A percentile compares a stretch with the other conserved stretches of the same genome.
Evolutionary conservation across 2,888 invertebrate species (phyloP).

Genomic region (Leptopilina syphax): DNA sequence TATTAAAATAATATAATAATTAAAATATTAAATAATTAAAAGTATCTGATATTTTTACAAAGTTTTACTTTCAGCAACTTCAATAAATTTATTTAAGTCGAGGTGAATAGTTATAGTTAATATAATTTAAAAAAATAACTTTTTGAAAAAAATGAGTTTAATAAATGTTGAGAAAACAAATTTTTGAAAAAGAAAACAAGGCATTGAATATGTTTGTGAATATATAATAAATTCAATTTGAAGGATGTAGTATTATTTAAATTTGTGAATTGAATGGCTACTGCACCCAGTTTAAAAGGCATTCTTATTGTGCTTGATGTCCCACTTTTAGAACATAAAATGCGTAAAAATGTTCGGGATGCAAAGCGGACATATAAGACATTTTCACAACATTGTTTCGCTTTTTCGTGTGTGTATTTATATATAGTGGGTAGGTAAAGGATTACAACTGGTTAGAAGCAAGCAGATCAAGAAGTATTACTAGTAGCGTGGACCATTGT

Average conservation of each 20-base stretch:
- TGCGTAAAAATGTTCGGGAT: not conserved
- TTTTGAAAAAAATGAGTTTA: not conserved
- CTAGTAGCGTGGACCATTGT: conserved; percentile 63
- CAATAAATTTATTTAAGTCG: too few species aligned
- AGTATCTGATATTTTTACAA: too few species aligned
- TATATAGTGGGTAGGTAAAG: conserved; percentile 18
- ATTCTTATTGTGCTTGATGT: conserved; percentile 18
- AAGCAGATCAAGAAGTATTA: conserved; percentile 35
- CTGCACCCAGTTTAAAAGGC: conserved; percentile 20
- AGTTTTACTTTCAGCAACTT: too few species aligned
- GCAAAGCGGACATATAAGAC: conserved; percentile 25
- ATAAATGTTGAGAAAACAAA: too few species aligned
- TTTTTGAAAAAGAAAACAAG: too few species aligned
- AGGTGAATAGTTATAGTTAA: too few species aligned
- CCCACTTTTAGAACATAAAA: conserved; percentile 33
- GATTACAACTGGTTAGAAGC: conserved; percentile 32
- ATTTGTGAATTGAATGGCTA: not conserved
- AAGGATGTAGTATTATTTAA: not conserved
- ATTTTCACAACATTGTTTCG: conserved; percentile 35
- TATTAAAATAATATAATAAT: too few species aligned
- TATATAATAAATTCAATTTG: not conserved
- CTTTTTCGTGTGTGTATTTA: conserved; percentile 8
- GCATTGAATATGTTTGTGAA: too few species aligned
- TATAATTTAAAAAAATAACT: too few species aligned
- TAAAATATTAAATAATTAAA: too few species aligned